Conservation (phyloP, 2,888 invertebrate species). For the Drosophila peninsularis region DNA sequence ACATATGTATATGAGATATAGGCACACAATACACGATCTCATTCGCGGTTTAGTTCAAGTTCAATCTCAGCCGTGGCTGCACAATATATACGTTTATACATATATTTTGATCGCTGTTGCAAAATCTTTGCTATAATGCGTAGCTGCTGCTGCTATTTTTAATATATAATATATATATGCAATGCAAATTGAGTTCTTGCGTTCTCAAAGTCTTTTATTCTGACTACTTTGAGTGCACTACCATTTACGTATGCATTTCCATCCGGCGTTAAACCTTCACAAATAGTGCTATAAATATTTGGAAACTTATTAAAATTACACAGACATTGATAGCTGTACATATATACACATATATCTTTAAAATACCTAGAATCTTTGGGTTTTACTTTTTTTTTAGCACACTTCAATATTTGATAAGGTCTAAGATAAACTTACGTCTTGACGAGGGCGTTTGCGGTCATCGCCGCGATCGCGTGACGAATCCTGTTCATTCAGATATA, state of each 20-base stretch:
- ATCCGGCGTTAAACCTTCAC: slow-evolving; percentile 74
- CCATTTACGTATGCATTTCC: slow-evolving; percentile 40
- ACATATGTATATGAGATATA: slow-evolving; percentile 35
- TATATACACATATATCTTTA: slow-evolving; percentile 19
- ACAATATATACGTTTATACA: slow-evolving; percentile 30
- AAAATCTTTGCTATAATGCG: slow-evolving; percentile 55
- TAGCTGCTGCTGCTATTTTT: slow-evolving; percentile 50
- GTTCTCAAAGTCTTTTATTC: slow-evolving; percentile 59
- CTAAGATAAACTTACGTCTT: slow-evolving; percentile 82
- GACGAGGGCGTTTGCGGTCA: slow-evolving; percentile 83
- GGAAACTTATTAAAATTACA: slow-evolving; percentile 77
- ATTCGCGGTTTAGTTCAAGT: slow-evolving; percentile 36
- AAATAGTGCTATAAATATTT: slow-evolving; percentile 76
- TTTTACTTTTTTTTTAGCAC: slow-evolving; percentile 7
- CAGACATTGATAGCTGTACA: slow-evolving; percentile 41
- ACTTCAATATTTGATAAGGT: slow-evolving; percentile 24
- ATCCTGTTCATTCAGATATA: slow-evolving; percentile 58
- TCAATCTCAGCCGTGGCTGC: slow-evolving; percentile 34
- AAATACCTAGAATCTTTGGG: slow-evolving; percentile 44
- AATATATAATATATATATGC: slow-evolving; percentile 48
- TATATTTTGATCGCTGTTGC: slow-evolving; percentile 38
- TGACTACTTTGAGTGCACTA: slow-evolving; percentile 67
- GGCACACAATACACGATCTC: slow-evolving; percentile 42
- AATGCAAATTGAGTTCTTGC: slow-evolving; percentile 46
- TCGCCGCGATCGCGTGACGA: slow-evolving; percentile 83